Evolutionary conservation across 1,140 invertebrate species (phyloP).

Genomic region (Mercenaria mercenaria): DNA sequence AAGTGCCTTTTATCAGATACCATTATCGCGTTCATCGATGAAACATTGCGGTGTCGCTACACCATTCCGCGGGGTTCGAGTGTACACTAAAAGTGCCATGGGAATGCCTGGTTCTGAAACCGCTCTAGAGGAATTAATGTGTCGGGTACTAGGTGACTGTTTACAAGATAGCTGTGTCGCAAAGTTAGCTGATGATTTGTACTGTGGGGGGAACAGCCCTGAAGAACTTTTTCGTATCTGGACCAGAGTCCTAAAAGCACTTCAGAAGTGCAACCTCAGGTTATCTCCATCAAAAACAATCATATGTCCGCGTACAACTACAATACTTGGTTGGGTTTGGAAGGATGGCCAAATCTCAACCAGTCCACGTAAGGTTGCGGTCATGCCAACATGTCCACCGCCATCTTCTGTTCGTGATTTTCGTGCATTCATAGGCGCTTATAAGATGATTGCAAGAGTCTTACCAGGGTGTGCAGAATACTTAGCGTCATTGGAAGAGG

Average conservation of each 20-base stretch:
- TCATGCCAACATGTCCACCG: constrained; percentile 26
- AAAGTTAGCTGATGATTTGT: constrained; percentile 64
- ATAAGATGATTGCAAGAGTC: constrained; percentile 64
- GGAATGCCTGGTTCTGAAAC: constrained; percentile 63
- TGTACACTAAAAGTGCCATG: constrained; percentile 57
- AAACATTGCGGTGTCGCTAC: constrained; percentile 70
- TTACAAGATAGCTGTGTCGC: constrained; percentile 70
- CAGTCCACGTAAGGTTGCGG: constrained; percentile 58
- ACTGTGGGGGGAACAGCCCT: constrained; percentile 49
- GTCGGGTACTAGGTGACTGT: constrained; percentile 68
- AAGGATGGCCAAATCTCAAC: constrained; percentile 30
- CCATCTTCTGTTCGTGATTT: constrained; percentile 61
- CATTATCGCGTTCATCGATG: constrained; percentile 59
- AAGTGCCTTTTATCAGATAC: constrained; percentile 71
- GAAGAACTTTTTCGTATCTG: constrained; percentile 49
- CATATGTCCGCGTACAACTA: constrained; percentile 44
- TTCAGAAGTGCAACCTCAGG: constrained; percentile 42
- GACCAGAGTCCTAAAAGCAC: constrained; percentile 27
- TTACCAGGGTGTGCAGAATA: constrained; percentile 1
- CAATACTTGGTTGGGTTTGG: constrained; percentile 68
- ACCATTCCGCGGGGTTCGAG: constrained; percentile 65
- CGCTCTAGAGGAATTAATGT: constrained; percentile 71
- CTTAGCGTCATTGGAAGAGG: not conserved
- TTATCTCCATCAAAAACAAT: constrained; percentile 54
- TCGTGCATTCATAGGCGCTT: constrained; percentile 59